Conservation (phyloP, 2,113 vertebrate species). For the Mesembrinibis cayennensis region DNA sequence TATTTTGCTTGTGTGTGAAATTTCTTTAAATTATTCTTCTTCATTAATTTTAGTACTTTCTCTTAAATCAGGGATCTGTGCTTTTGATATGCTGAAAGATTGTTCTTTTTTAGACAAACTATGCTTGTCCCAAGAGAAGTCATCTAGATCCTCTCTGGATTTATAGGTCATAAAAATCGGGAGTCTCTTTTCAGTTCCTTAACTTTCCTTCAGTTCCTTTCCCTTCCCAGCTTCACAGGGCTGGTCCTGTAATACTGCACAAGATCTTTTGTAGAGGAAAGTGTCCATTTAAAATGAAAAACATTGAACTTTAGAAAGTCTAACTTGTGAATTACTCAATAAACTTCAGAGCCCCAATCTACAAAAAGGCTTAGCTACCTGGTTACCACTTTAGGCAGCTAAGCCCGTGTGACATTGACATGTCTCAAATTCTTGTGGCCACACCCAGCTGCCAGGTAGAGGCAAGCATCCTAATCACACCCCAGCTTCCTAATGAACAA, state of each 20-base stretch:
- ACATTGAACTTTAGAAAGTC: background rate
- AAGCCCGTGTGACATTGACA: background rate
- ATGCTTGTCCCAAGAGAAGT: background rate
- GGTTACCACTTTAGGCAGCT: background rate
- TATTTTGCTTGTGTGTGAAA: background rate
- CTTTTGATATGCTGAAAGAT: background rate
- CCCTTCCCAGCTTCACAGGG: background rate
- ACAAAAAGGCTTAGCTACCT: background rate
- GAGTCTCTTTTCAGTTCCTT: background rate
- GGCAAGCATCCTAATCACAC: background rate
- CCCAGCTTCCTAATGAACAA: background rate
- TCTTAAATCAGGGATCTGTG: background rate
- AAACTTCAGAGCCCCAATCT: background rate
- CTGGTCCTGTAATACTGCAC: background rate
- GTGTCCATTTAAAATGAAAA: background rate
- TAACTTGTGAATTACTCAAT: background rate
- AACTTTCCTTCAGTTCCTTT: background rate
- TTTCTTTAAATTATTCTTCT: background rate
- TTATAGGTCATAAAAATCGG: background rate
- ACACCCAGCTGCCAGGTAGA: background rate
- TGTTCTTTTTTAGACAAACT: background rate
- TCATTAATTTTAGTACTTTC: background rate
- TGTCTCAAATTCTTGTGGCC: background rate
- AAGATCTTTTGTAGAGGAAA: background rate
- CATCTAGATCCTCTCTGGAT: background rate